Base-by-base conservation (phyloP, 2,888 invertebrate species). In the Mesochorus sp. region DNA sequence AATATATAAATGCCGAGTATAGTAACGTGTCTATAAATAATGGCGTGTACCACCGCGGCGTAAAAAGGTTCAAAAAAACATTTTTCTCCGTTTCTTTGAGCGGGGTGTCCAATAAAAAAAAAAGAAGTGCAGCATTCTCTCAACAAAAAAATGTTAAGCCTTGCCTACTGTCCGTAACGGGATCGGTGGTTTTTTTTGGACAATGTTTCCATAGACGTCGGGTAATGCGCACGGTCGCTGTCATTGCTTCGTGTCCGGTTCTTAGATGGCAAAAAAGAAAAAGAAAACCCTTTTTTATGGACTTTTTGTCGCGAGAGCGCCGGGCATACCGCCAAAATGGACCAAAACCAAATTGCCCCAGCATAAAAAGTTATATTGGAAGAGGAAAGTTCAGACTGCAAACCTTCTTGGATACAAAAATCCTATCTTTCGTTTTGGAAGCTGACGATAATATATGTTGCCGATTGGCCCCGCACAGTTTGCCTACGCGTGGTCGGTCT, bases 81-180 rank as follows among this genome's bases (percentile, higher is more conserved):
- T 28, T 14, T 53, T 64, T 61, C 37, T 67, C 26, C 34, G 44
- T 19, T 10, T 21, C 57, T 37, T 66, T 66, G 53, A 26, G n/a
- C 24, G 70, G 37, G 37, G 44, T 42, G 75, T 24, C 53, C 70
- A 70, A 75, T 78, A 78, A 78, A 79, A 75, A 70, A 75, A 70
- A 42, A 39, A 5, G n/a, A 26, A 24, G 55, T 17, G 31, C 14
- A 31, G 19, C 55, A 3, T 24, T 14, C 1, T 53, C 17, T 26
- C 24, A 8, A 28, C 12, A 51, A 77, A 39, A 42, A 34, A 14
- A 8, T 24, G 76, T 82, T 76, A 86, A 87, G 81, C 85, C 86
- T 87, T 87, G 79, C 87, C 87, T 87, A 86, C 84, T 86, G 84
- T 87, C 82, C 85, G 66, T 85, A 86, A 87, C 85, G 86, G 87